phyloP scores from a whole-genome alignment of 2,888 invertebrate genomes.

The Synergus laeviventris region DNA sequence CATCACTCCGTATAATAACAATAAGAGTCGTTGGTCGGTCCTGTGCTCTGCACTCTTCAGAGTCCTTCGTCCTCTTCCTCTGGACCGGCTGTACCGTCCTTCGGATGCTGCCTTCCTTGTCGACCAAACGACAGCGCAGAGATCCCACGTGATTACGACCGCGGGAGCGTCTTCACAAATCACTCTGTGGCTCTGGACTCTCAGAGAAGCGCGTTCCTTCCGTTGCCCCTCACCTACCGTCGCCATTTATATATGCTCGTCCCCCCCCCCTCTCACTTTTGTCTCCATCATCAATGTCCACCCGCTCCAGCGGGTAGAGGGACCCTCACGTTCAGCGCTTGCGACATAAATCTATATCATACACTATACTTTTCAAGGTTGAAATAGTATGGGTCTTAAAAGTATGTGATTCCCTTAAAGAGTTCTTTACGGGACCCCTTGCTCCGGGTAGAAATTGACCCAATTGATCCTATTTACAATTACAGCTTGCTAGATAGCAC shows the following conservation, averaged over 20 bases:
- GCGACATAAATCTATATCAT: slow-evolving; percentile 69
- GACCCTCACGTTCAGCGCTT: slow-evolving; percentile 49
- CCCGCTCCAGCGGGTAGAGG: slow-evolving; percentile 49
- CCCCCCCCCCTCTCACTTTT: slow-evolving; percentile 43
- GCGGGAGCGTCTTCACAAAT: slow-evolving; percentile 76
- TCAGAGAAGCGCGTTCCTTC: slow-evolving; percentile 55
- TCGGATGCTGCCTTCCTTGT: slow-evolving; percentile 55
- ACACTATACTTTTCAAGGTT: slow-evolving; percentile 49
- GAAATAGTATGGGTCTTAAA: not conserved
- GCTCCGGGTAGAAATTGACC: no score
- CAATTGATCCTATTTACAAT: no score
- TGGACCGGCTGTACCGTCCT: slow-evolving; percentile 50
- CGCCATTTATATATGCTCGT: slow-evolving; percentile 40
- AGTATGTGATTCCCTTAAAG: not conserved
- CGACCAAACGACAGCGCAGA: slow-evolving; percentile 67
- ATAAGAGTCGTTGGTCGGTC: slow-evolving; percentile 70
- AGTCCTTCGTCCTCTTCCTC: slow-evolving; percentile 49
- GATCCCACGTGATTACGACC: slow-evolving; percentile 75
- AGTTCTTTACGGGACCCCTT: not conserved
- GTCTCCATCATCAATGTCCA: slow-evolving; percentile 47
- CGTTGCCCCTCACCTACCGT: slow-evolving; percentile 51
- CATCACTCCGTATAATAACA: slow-evolving; percentile 76
- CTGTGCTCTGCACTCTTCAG: slow-evolving; percentile 48
- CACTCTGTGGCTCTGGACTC: slow-evolving; percentile 67
- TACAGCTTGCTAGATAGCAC: no score